A percentile compares a stretch with the other conserved stretches of the same genome.
Conservation (phyloP, 2,888 invertebrate species). For the Philaethria dido region DNA sequence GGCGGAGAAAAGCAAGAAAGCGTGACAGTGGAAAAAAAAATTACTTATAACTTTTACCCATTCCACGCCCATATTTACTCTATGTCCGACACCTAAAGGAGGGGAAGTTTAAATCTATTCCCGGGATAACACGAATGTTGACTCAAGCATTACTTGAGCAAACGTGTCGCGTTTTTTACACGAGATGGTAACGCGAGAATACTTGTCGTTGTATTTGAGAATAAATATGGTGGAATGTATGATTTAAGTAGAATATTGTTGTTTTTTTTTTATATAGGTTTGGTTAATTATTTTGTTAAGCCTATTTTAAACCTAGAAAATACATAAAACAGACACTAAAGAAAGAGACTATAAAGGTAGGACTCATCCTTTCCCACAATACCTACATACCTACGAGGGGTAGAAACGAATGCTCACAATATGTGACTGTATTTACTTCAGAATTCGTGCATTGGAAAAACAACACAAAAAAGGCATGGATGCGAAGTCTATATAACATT, state of each 20-base stretch:
- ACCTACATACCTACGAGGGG: too few relatives aligned
- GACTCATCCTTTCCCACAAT: too few relatives aligned
- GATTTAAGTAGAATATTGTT: neutral
- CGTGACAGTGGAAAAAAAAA: neutral
- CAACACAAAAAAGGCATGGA: too few relatives aligned
- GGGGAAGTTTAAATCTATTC: slow-evolving; percentile 31
- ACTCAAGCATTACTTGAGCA: slow-evolving; percentile 76
- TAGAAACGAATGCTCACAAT: too few relatives aligned
- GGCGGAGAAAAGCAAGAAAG: too few relatives aligned
- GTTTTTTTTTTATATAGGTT: neutral
- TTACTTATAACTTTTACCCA: neutral
- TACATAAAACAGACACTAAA: too few relatives aligned
- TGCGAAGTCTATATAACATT: too few relatives aligned
- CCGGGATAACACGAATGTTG: slow-evolving; percentile 56
- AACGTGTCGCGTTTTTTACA: slow-evolving; percentile 56
- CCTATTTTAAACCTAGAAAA: too few relatives aligned
- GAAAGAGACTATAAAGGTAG: too few relatives aligned
- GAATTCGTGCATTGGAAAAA: too few relatives aligned
- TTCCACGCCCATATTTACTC: slow-evolving; percentile 6
- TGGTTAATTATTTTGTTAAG: neutral
- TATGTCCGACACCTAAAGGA: slow-evolving; percentile 19
- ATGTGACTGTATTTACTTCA: too few relatives aligned
- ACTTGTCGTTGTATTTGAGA: slow-evolving; percentile 20
- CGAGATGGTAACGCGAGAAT: slow-evolving; percentile 27
- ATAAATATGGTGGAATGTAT: slow-evolving; percentile 11